Conservation (phyloP, 2,888 invertebrate species). For the Dryomyza anilis region DNA sequence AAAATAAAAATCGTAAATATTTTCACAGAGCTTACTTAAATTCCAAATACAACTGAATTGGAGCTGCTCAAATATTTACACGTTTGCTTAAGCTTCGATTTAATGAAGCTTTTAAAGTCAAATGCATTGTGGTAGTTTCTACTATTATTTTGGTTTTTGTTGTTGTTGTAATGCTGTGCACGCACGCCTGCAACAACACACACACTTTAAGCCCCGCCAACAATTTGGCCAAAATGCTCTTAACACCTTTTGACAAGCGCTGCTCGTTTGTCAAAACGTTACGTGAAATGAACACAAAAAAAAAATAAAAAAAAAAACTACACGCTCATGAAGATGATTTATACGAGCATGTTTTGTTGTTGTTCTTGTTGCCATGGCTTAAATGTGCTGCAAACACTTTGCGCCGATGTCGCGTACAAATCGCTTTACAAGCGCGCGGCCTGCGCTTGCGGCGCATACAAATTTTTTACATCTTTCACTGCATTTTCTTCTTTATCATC, state of each 20-base stretch:
- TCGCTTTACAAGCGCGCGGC: slow-evolving; percentile 1
- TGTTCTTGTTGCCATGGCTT: slow-evolving; percentile 2
- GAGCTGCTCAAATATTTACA: slow-evolving; percentile 13
- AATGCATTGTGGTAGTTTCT: not conserved
- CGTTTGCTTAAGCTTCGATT: not conserved
- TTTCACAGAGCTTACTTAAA: not conserved
- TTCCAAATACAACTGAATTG: no score
- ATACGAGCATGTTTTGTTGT: not conserved
- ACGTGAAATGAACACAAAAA: slow-evolving; percentile 22
- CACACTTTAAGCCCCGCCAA: slow-evolving; percentile 6
- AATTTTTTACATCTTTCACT: no score
- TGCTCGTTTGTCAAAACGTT: slow-evolving; percentile 41
- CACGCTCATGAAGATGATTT: not conserved
- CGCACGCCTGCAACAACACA: not conserved
- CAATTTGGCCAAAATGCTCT: slow-evolving; percentile 38
- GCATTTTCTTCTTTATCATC: no score
- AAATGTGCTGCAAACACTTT: not conserved
- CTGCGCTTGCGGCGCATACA: no score
- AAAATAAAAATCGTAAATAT: no score
- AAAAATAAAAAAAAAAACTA: not conserved
- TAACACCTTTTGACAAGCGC: slow-evolving; percentile 43
- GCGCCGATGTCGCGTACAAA: slow-evolving; percentile 1
- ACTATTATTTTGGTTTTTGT: not conserved
- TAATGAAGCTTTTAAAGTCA: no score
- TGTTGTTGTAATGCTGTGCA: slow-evolving; percentile 2